Base-by-base conservation (phyloP, 1,140 invertebrate genomes). In the Contarinia nasturtii region DNA sequence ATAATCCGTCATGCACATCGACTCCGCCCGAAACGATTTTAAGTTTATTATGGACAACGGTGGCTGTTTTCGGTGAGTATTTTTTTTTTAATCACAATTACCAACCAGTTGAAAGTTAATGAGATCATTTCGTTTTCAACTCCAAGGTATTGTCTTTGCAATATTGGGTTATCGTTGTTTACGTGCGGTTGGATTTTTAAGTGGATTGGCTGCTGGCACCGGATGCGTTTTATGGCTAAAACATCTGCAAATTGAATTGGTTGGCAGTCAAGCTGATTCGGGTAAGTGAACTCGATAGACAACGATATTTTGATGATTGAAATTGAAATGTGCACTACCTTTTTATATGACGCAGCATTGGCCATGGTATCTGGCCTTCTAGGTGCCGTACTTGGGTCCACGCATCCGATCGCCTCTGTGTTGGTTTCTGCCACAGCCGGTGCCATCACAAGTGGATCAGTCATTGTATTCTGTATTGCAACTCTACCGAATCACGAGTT, bases 151-250 rank as follows among this genome's bases (percentile, higher is more conserved):
- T 49, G 72, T 75, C 3, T 76, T 75, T 48, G 72, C 71, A 36
- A 51, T 76, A 20, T 69, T 76, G 47, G 74, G 86, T 45, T 91
- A 90, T 63, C 73, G 86, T 44, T 89, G 82, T 63, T 86, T 90
- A 61, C 86, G 88, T 62, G 83, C 83, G 2, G 77, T 83, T n/a
- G 86, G 88, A 76, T 90, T 90, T 60, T 68, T 90, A 21, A 89
- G 83, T 20, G 87, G 87, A 22, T 82, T 89, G 56, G 80, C 86
- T 38, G 88, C 88, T 64, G 85, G 82, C 12, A 76, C 83, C 42
- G 75, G 61, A 40, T 55, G 49, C n/a, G 56, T 63, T 37, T 60
- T 60, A 20, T 57, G 63, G 19, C 41, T 63, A 33, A 60, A 63
- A 50, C 54, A 59, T 46, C 57, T 58, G 21, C 55, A 63, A 44